Evolutionary conservation across 2,797 vertebrate genomes (phyloP), one percentile per base, ranked within the genome.

Genomic region (Peromyscus melanophrys): DNA sequence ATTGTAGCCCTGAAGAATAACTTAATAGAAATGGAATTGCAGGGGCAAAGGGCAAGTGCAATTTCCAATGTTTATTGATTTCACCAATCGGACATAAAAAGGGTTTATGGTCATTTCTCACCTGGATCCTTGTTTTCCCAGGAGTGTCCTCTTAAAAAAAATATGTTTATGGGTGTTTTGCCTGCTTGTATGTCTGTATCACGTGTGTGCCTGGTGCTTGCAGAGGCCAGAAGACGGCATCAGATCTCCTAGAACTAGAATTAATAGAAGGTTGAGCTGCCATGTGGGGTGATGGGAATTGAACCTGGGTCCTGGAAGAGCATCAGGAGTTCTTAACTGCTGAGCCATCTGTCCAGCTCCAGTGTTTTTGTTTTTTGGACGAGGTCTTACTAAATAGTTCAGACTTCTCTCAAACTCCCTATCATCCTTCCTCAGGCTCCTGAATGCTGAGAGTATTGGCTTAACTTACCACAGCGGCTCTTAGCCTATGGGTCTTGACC

Each of bases 21-120:
- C 34, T 88, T 73, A 52, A 71, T 89, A 94, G 69, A 83, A 95
- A 49, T 73, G 67, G 55, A 87, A 94, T 83, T 65, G 17, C 23
- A 83, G 29, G n/a, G 75, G 55, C 67, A 91, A 89, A 85, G 31
- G 57, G 59, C 71, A 87, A 73, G 29, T 55, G 4, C n/a, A 21
- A 34, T 85, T 49, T 85, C 19, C 63, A 67, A 23, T 76, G 57
- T 94, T 95, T 93, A 85, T 75, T 19, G 11, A 67, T 89, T 77
- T 85, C 29, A 57, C 57, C 80, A 94, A 88, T 82, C 46, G 40
- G 46, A 49, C 13, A 10, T 71, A 71, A 43, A 71, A 86, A 95
- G 49, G 55, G 11, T 89, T 90, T 84, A 40, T 55, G 80, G 83
- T 5, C 71, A 27, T 82, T 89, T 85, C 37, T 52, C 6, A 57